phyloP scores from a whole-genome alignment of 2,113 vertebrate species.

The Glaucidium brasilianum region DNA sequence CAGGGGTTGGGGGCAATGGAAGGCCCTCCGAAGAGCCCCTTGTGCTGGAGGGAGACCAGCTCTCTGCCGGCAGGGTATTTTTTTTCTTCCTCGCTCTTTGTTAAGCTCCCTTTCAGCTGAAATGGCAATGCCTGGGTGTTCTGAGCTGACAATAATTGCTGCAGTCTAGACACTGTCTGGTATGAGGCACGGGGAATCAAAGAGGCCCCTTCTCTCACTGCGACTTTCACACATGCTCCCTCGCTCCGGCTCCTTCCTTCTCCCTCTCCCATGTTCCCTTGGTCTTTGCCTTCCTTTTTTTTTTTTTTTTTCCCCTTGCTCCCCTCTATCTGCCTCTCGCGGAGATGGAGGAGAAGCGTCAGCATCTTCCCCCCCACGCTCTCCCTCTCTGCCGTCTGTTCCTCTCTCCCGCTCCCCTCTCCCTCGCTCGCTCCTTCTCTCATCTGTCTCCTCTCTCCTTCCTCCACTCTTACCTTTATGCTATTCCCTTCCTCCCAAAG shows the following conservation, averaged over 20 bases:
- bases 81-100: slow-evolving; percentile 72
- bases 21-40: slow-evolving; percentile 32
- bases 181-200: slow-evolving; percentile 77
- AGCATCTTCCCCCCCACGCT: slow-evolving; percentile 43
- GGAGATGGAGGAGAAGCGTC: slow-evolving; percentile 45
- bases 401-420: slow-evolving; percentile 26
- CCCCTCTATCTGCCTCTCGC: not conserved
- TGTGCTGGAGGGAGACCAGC: slow-evolving; percentile 53
- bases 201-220: slow-evolving; percentile 72
- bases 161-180: slow-evolving; percentile 95
- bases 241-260: slow-evolving; percentile 76
- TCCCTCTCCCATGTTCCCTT: slow-evolving; percentile 59
- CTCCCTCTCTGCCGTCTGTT: slow-evolving; percentile 61
- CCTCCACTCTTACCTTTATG: slow-evolving; percentile 49
- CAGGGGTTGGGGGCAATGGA: not conserved
- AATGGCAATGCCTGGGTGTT: slow-evolving; percentile 88
- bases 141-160: slow-evolving; percentile 91
- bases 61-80: slow-evolving; percentile 58
- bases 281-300: slow-evolving; percentile 45
- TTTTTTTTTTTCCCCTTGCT: not conserved
- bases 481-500: slow-evolving; percentile 64
- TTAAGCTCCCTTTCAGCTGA: slow-evolving; percentile 85
- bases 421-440: slow-evolving; percentile 17
- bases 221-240: slow-evolving; percentile 69
- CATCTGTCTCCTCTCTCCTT: slow-evolving; percentile 55